Conservation (phyloP, 2,797 vertebrate genomes). For the Naso thynnoides region DNA sequence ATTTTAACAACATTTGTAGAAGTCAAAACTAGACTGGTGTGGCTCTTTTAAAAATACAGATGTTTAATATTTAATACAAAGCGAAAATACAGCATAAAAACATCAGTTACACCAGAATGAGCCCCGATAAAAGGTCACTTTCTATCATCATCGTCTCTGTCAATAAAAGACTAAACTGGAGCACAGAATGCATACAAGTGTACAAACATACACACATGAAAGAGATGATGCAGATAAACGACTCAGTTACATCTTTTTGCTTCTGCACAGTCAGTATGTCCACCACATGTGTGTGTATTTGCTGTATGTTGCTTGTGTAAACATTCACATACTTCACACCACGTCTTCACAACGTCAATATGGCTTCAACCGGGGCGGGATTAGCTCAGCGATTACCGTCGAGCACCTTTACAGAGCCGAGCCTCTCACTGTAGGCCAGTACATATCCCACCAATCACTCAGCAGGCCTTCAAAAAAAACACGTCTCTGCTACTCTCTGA, state of each 20-base stretch:
- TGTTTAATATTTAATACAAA: neutral
- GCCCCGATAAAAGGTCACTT: neutral
- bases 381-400: conserved; percentile 72
- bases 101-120: neutral
- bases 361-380: conserved; percentile 69
- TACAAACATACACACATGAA: neutral
- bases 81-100: neutral
- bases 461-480: conserved; percentile 51
- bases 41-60: neutral
- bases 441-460: conserved; percentile 73
- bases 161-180: conserved; percentile 4
- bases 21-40: no score
- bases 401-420: conserved; percentile 66
- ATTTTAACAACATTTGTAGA: no score
- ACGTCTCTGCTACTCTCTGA: conserved; percentile 50
- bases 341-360: conserved; percentile 71
- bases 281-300: conserved; percentile 28
- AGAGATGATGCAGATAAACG: conserved; percentile 38
- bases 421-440: conserved; percentile 73
- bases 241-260: conserved; percentile 11
- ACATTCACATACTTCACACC: conserved; percentile 71
- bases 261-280: conserved; percentile 29
- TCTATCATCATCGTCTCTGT: neutral
- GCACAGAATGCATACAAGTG: no score
- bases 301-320: conserved; percentile 54